These are phyloP conservation scores for Agrypnia vestita DNA, from an alignment of 1,140 invertebrate species.

Conservation along the genomic window DNA sequence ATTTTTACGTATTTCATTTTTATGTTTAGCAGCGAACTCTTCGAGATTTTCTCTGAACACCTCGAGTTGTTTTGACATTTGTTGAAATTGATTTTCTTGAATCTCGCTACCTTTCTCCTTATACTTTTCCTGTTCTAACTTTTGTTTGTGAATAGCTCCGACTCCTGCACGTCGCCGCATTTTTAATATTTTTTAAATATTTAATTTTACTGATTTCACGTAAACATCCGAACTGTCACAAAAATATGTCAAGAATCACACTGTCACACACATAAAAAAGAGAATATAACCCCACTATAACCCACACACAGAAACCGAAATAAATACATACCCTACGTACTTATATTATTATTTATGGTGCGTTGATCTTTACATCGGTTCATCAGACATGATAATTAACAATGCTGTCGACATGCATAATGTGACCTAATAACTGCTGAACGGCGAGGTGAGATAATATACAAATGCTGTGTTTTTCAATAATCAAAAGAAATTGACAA, in stretches of 20 bases:
- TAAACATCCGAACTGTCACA: constrained; percentile 4
- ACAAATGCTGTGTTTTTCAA: too few species aligned
- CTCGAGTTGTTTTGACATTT: constrained; percentile 96
- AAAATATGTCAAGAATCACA: constrained; percentile 1
- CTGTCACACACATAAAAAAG: too few species aligned
- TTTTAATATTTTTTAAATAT: constrained; percentile 52
- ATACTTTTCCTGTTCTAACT: constrained; percentile 92
- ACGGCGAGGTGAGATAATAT: too few species aligned
- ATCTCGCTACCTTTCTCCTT: constrained; percentile 95
- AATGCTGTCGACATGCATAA: too few species aligned
- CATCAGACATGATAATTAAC: too few species aligned
- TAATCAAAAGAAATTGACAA: too few species aligned
- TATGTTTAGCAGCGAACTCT: constrained; percentile 97
- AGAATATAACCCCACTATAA: too few species aligned
- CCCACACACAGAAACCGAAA: too few species aligned
- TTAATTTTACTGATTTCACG: not conserved
- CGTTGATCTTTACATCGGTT: too few species aligned
- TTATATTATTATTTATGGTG: too few species aligned
- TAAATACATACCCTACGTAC: too few species aligned
- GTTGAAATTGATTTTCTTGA: constrained; percentile 94
- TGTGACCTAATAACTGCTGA: too few species aligned
- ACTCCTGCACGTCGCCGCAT: constrained; percentile 92
- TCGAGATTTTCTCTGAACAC: constrained; percentile 94
- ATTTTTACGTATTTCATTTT: constrained; percentile 94
- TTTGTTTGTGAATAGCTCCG: constrained; percentile 96